Percentiles rank a stretch among this genome's conserved stretches.
Evolutionary conservation across 2,888 invertebrate genomes (phyloP).

Genomic region (Caenorhabditis uteleia): DNA sequence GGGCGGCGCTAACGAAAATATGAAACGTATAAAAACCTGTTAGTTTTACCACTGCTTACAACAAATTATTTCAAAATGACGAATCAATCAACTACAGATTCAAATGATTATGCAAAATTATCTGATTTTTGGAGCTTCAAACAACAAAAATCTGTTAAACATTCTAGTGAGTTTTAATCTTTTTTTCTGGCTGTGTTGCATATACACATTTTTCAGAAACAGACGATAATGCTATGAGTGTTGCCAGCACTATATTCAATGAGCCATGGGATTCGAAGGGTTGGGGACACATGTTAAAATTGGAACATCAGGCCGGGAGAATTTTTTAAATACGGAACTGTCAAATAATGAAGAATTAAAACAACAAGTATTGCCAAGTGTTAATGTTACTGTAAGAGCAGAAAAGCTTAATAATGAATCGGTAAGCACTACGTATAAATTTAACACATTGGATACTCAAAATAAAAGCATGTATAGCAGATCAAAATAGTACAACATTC

Average conservation of each 20-base stretch:
- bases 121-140: conserved; percentile 17
- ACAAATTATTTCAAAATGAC: conserved; percentile 20
- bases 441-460: conserved; percentile 43
- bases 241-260: conserved; percentile 82
- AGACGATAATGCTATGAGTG: conserved; percentile 65
- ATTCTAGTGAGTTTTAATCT: conserved; percentile 15
- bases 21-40: no score
- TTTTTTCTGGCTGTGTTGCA: neutral
- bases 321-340: conserved; percentile 73
- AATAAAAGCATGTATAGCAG: conserved; percentile 6
- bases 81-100: conserved; percentile 8
- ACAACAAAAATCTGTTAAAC: conserved; percentile 14
- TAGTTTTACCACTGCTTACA: conserved; percentile 56
- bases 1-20: no score
- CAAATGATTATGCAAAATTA: conserved; percentile 38
- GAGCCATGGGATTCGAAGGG: conserved; percentile 88
- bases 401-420: conserved; percentile 32
- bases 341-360: conserved; percentile 38
- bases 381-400: conserved; percentile 32
- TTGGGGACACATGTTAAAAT: no score
- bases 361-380: conserved; percentile 29
- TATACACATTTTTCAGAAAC: conserved; percentile 31
- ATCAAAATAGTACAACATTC: conserved; percentile 18
- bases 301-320: no score
- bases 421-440: conserved; percentile 23